Evolutionary conservation across 2,113 vertebrate species (phyloP), one percentile per base, ranked within the genome.

Genomic region (Dromas ardeola): DNA sequence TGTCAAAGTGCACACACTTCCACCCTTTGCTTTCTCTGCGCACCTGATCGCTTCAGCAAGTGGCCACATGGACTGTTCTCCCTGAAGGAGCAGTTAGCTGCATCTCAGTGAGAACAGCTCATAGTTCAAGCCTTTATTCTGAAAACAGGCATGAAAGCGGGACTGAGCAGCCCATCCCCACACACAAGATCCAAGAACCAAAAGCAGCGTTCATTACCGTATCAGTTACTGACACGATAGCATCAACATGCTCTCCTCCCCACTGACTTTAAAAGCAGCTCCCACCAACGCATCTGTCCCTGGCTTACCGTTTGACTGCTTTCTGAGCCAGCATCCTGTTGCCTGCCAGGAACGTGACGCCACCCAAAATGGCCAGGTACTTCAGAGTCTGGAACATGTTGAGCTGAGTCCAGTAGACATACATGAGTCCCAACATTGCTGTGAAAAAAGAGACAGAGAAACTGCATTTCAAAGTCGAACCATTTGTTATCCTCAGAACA

Each of bases 341-440:
- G 83, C 99, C 99, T 63, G 99, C 99, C 58, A 99, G 98, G 98
- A 99, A 99, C 4, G 99, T 99, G 87, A 99, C 83, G 11, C 98
- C 98, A 49, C 99, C 99, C 53, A 99, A 97, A 96, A 99, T 98
- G 73, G 99, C 99, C 98, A 99, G 98, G 97, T 99, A 99, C 98
- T 99, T 99, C 92, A 99, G 98, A 26, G 99, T 99, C 98, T 99
- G 99, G 98, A 99, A 99, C 99, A 99, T 99, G 98, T 99, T 98
- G 88, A 99, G 99, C 65, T 99, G 99, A 95, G 99, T 99, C 99
- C 99, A 99, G 98, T 99, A 99, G 81, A 99, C 97, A 38, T 99
- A 99, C 99, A 99, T 99, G 82, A 99, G 98, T 53, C 99, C 99
- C 96, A 99, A 97, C 99, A 99, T 98, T 26, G 99, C 99, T 99